Conservation (phyloP, 2,113 vertebrate genomes). For the Hucho hucho region DNA sequence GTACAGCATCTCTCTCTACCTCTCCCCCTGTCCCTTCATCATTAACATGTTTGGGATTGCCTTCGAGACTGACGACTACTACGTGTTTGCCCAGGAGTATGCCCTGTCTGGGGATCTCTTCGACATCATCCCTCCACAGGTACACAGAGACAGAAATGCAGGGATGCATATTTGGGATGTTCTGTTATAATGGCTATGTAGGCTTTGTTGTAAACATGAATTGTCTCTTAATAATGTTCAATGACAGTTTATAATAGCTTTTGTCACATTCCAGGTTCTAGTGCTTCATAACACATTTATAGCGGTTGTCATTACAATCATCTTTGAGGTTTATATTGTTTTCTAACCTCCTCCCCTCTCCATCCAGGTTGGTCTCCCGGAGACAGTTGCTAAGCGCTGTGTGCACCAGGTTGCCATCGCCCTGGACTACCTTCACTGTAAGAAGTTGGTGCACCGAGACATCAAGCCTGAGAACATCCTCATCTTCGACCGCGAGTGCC, state of each 20-base stretch:
- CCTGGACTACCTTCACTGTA: slow-evolving; percentile 80
- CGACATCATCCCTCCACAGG: slow-evolving; percentile 86
- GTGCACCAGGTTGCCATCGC: slow-evolving; percentile 82
- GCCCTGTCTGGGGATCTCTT: slow-evolving; percentile 82
- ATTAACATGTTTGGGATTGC: slow-evolving; percentile 84
- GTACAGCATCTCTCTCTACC: slow-evolving; percentile 82
- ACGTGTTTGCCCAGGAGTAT: slow-evolving; percentile 83
- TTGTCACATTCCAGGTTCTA: too few species aligned
- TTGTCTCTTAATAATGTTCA: too few species aligned
- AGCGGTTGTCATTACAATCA: too few species aligned
- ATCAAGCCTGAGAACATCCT: slow-evolving; percentile 85
- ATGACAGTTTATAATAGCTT: too few species aligned
- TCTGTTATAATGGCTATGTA: too few species aligned
- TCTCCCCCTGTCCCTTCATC: slow-evolving; percentile 81
- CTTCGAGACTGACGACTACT: slow-evolving; percentile 82
- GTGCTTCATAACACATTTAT: too few species aligned
- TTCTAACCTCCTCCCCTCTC: background rate
- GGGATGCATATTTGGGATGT: too few species aligned
- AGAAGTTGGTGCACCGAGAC: slow-evolving; percentile 82
- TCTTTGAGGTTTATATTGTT: background rate
- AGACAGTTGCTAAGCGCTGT: slow-evolving; percentile 80
- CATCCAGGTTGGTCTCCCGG: slow-evolving; percentile 76
- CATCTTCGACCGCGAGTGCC: slow-evolving; percentile 82
- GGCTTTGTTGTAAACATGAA: too few species aligned
- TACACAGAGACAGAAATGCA: slow-evolving; percentile 26